Conservation (phyloP, 2,113 vertebrate species). For the Tetraodon nigroviridis region DNA sequence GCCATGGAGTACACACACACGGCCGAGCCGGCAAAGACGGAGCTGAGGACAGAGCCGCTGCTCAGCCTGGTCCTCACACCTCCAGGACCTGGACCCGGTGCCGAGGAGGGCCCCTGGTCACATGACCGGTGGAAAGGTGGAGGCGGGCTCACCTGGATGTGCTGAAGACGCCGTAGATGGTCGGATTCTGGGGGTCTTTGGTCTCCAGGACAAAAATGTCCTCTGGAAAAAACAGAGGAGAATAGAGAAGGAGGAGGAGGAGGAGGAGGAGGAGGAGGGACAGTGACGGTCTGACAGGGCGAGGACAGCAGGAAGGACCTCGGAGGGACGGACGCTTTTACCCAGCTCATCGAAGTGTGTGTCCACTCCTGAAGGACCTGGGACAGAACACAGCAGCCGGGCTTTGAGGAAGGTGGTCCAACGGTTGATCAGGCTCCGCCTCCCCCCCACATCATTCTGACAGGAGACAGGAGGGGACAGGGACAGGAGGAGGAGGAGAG, state of each 20-base stretch:
- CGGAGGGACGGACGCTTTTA: slow-evolving; percentile 41
- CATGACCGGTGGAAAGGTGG: not conserved
- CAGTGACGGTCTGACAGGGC: not conserved
- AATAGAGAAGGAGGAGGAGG: not conserved
- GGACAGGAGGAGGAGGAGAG: too few relatives aligned
- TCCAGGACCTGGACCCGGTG: too few relatives aligned
- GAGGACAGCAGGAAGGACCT: slow-evolving; percentile 12
- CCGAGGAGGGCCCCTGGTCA: too few relatives aligned
- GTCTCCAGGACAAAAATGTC: slow-evolving; percentile 82
- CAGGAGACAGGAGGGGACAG: not conserved
- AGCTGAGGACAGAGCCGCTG: too few relatives aligned
- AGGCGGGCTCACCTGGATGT: slow-evolving; percentile 77
- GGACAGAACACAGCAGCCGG: slow-evolving; percentile 80
- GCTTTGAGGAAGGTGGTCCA: slow-evolving; percentile 90
- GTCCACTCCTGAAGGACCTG: slow-evolving; percentile 74
- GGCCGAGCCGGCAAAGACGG: too few relatives aligned
- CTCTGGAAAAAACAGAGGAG: slow-evolving; percentile 62
- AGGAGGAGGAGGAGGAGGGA: slow-evolving; percentile 6
- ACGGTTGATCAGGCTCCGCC: slow-evolving; percentile 82
- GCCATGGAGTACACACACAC: slow-evolving; percentile 82
- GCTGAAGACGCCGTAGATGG: slow-evolving; percentile 81
- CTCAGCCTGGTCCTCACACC: too few relatives aligned
- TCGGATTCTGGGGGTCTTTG: slow-evolving; percentile 79
- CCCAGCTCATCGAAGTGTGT: slow-evolving; percentile 82
- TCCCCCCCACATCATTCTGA: slow-evolving; percentile 83